Conservation (phyloP, 2,113 vertebrate genomes). For the cat (Felis catus) region F.catus_Fca126_mat1.0 CM031413.1:80656001-80656500, state of each 20-base stretch:
- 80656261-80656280: background rate
- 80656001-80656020: background rate
- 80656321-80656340: too few species aligned
- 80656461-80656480: too few species aligned
- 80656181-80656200: background rate
- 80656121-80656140: background rate
- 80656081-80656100: background rate
- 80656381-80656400: too few species aligned
- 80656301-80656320: too few species aligned
- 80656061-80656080: background rate
- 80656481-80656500: background rate
- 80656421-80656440: too few species aligned
- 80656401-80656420: too few species aligned
- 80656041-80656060: conserved; percentile 3
- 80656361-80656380: too few species aligned
- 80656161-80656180: background rate
- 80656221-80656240: background rate
- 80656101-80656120: background rate
- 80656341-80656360: too few species aligned
- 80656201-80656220: background rate
- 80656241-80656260: background rate
- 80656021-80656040: background rate
- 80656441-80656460: too few species aligned
- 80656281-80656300: too few species aligned
- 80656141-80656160: background rate